These are phyloP conservation scores for Baronia brevicornis DNA, from an alignment of 2,888 invertebrate species.

Conservation along the genomic window DNA sequence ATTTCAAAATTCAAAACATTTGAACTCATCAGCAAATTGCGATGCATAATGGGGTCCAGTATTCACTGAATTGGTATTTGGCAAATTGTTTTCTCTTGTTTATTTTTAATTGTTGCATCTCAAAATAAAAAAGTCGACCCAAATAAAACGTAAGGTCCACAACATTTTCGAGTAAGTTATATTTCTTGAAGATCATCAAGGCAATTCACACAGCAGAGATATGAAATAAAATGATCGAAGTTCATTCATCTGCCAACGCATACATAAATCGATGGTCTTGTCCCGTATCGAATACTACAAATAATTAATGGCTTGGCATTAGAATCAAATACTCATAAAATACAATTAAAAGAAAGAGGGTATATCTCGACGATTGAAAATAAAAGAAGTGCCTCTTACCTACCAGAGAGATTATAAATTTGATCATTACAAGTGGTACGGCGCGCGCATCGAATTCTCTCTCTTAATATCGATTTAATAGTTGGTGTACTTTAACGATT, in stretches of 20 bases:
- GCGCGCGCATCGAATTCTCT: conserved; percentile 58
- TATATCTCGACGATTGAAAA: conserved; percentile 63
- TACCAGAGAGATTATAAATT: conserved; percentile 71
- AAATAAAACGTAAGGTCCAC: conserved; percentile 17
- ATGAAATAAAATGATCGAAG: conserved; percentile 39
- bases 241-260: conserved; percentile 38
- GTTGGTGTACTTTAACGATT: conserved; percentile 55
- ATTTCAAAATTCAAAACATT: conserved; percentile 42
- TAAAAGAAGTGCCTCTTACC: conserved; percentile 65
- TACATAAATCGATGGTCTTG: conserved; percentile 65
- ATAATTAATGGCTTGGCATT: conserved; percentile 73
- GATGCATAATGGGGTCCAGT: conserved; percentile 25
- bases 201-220: conserved; percentile 39
- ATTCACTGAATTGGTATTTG: conserved; percentile 25
- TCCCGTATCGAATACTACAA: conserved; percentile 72
- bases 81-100: conserved; percentile 18
- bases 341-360: conserved; percentile 73
- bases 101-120: conserved; percentile 14
- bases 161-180: conserved; percentile 21
- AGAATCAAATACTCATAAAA: conserved; percentile 76
- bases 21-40: conserved; percentile 39
- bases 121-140: conserved; percentile 8
- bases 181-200: conserved; percentile 4
- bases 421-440: conserved; percentile 69
- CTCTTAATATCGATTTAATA: conserved; percentile 66